Evolutionary conservation across 2,113 vertebrate species (phyloP).

Genomic region (Dasyurus viverrinus): DNA sequence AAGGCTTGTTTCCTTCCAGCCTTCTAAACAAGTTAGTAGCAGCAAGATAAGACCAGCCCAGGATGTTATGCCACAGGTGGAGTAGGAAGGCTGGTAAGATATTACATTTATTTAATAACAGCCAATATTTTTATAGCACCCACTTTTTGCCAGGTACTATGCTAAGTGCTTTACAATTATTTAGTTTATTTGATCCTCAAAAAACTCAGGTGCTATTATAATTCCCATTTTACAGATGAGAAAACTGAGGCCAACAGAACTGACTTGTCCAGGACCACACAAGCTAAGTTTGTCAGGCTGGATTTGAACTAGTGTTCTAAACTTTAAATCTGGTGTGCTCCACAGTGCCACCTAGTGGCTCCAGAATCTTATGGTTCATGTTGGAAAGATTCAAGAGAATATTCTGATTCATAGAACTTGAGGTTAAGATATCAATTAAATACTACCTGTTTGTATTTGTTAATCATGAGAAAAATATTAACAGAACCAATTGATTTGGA

Average conservation of each 20-base stretch:
- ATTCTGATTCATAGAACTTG: conserved; percentile 24
- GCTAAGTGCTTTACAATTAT: not conserved
- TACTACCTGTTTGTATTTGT: conserved; percentile 29
- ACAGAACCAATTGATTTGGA: conserved; percentile 21
- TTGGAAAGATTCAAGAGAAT: conserved; percentile 40
- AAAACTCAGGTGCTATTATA: not conserved
- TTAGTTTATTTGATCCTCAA: not conserved
- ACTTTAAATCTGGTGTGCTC: not conserved
- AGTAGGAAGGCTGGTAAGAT: not conserved
- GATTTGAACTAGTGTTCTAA: not conserved
- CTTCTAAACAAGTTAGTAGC: conserved; percentile 33
- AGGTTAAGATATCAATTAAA: conserved; percentile 9
- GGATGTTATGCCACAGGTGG: conserved; percentile 31
- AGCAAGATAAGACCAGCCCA: conserved; percentile 26
- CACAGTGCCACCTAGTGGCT: not conserved
- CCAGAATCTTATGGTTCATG: conserved; percentile 24
- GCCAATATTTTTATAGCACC: not conserved
- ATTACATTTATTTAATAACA: not conserved
- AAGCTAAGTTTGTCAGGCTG: not conserved
- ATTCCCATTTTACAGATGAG: not conserved
- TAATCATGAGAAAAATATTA: conserved; percentile 18
- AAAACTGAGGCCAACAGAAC: not conserved
- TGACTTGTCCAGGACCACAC: not conserved
- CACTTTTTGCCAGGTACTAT: not conserved
- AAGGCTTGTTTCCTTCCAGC: not conserved